Percentiles rank a stretch among this genome's conserved stretches.
These are phyloP conservation scores for Psittacula echo DNA, from an alignment of 2,797 vertebrate genomes.

Conservation along the genomic window DNA sequence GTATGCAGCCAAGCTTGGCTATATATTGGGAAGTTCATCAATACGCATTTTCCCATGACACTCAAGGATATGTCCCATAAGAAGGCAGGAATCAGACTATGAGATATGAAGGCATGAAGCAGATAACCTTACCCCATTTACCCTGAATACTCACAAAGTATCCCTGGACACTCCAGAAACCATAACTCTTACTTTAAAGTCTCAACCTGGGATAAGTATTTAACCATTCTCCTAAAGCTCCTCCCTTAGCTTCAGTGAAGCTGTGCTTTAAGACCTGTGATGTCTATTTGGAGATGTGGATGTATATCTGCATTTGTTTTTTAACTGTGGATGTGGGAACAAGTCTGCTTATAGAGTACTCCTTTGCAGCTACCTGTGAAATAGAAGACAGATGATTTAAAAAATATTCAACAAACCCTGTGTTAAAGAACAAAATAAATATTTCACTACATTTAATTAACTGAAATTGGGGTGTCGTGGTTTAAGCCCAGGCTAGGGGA, in stretches of 20 bases:
- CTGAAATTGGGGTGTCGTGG: background rate
- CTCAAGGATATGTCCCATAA: background rate
- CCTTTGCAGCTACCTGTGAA: background rate
- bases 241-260: background rate
- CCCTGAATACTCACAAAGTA: background rate
- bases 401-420: background rate
- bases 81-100: background rate
- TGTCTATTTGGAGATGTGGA: background rate
- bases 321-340: background rate
- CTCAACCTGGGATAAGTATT: background rate
- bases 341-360: background rate
- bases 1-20: background rate
- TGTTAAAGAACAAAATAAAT: background rate
- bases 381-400: background rate
- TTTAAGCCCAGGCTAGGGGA: too few species aligned
- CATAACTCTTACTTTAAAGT: background rate
- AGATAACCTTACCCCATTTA: background rate
- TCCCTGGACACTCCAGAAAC: background rate
- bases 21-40: background rate
- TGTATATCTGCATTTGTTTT: background rate
- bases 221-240: background rate
- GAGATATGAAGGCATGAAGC: background rate
- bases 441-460: background rate
- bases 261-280: background rate
- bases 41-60: background rate